Evolutionary conservation across 2,888 invertebrate species (phyloP), one percentile per base, ranked within the genome.

Genomic region (Cosmorhoe ocellata): DNA sequence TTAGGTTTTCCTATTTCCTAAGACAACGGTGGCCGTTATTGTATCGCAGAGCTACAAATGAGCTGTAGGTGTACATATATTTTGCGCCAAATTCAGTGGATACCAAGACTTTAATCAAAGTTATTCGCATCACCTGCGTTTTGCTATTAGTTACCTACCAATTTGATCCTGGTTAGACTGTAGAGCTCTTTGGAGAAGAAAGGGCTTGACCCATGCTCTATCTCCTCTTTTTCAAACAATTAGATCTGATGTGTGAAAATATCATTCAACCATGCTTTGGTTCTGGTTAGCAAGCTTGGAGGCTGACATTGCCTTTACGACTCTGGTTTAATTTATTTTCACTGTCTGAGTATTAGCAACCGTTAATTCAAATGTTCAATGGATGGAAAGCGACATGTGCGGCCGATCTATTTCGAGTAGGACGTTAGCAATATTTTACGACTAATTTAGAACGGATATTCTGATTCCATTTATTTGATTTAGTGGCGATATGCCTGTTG

Each of bases 301-400:
- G 4, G 18, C 18, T 18, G 4, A 4, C 18, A 18, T 3, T 2
- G 3, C 18, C 4, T 2, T 18, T 3, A 18, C 18, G 4, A 4
- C 18, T 18, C 18, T 18, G 18, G 18, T 18, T n/a, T 18, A 67
- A 74, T 75, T 65, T 74, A 75, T 72, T 72, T 69, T 56, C 55
- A 58, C 57, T 66, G 63, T 58, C 58, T 65, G 63, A 61, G 62
- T 56, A 31, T 37, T 37, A 38, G 31, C 13, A 50, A 51, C 55
- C 59, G 62, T 67, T 56, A 63, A 66, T 71, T 66, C 59, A 43
- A 49, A 47, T 59, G 67, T 68, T 44, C 18, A 43, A 39, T 47
- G 49, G 54, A 59, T 51, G 48, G 54, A 59, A 59, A 46, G 63
- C 57, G 59, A 66, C 71, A 68, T 67, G 63, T 69, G 71, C 57